Base-by-base conservation (phyloP, 2,797 vertebrate genomes). In the Betta splendens region DNA sequence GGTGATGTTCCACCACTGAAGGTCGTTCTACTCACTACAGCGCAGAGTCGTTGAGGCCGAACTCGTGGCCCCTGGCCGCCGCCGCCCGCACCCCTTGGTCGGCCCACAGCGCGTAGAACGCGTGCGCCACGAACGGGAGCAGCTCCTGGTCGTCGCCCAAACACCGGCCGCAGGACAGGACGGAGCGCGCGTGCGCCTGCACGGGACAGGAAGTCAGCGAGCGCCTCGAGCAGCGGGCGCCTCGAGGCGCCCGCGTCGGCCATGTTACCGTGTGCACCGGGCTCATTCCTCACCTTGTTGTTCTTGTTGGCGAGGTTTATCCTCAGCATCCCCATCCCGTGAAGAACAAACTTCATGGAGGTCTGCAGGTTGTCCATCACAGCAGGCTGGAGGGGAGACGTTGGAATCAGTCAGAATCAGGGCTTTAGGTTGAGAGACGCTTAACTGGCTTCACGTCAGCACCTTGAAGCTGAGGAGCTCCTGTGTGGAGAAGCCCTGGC, bases 11-110 rank as follows among this genome's bases (percentile, higher is more conserved):
- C 40, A 61, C 45, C 32, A 31, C 16, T 66, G 66, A 5, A 57
- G 42, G 65, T 52, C 37, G 44, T 22, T 52, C 17, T 77, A 93
- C 92, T 93, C 70, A 94, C 93, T 93, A 94, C 22, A 92, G 86
- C 0, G 93, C 93, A 0, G 93, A 94, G 84, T 93, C 92, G 15
- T 94, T 94, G 39, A 94, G 89, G 32, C 90, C 85, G 40, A 87
- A 93, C 70, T 92, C 91, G 11, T 86, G 83, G 37, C 93, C 91
- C 31, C 89, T 86, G 37, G 81, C 69, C 0, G 85, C 77, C 0
- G 91, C 91, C 0, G 64, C 53, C 69, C 81, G 79, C 44, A 93
- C 87, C 1, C 90, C 89, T 32, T 83, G 88, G 79, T 94, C 92
- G 0, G 79, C 77, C 92, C 91, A 93, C n/a, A 94, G 80, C 0